These are phyloP conservation scores for Phaethornis superciliosus DNA, from an alignment of 2,113 vertebrate species.

Conservation along the genomic window DNA sequence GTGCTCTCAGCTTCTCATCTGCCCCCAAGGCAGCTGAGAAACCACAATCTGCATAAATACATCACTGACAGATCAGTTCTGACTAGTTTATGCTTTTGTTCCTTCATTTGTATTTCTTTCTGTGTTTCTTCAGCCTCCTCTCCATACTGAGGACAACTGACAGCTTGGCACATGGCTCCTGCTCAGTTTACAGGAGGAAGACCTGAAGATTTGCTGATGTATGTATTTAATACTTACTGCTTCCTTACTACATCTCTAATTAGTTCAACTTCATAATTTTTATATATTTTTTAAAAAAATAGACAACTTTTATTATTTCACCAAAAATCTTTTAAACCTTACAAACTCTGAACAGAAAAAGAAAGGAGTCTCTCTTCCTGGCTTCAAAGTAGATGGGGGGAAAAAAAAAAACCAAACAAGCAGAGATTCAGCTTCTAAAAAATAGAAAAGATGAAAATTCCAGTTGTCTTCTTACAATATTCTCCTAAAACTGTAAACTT, in stretches of 20 bases:
- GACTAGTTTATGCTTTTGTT: neutral
- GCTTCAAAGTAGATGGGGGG: neutral
- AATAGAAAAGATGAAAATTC: neutral
- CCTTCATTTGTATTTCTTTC: neutral
- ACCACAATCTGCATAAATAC: neutral
- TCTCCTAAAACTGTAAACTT: neutral
- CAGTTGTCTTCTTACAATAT: neutral
- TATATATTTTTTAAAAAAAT: neutral
- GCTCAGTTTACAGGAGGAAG: neutral
- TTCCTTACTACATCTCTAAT: neutral
- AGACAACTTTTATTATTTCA: neutral
- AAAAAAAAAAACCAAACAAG: neutral
- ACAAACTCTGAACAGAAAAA: neutral
- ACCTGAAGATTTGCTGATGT: slow-evolving; percentile 28
- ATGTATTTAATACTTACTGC: slow-evolving; percentile 8
- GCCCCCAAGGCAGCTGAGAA: neutral
- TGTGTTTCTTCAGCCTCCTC: neutral
- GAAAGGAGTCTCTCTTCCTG: neutral
- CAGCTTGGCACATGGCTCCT: neutral
- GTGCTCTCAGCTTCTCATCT: neutral
- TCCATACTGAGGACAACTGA: neutral
- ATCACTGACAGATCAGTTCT: neutral
- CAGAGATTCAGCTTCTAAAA: neutral
- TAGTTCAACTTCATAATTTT: neutral
- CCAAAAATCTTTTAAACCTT: neutral